phyloP scores from a whole-genome alignment of 2,113 vertebrate species.

The Nothoprocta pentlandii region DNA sequence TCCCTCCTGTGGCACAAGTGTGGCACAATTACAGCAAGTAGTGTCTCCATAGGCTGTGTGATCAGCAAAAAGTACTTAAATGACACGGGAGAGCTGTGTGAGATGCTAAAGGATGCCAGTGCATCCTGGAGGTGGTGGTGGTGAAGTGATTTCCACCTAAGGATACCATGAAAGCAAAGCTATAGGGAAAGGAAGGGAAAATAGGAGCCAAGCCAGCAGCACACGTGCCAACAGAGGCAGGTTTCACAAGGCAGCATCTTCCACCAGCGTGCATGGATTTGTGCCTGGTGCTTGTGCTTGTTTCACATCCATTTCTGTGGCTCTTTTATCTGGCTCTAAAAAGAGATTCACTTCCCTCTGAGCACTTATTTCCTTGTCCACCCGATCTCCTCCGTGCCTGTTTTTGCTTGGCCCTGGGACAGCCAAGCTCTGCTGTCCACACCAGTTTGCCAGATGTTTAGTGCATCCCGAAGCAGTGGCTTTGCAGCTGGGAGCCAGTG shows the following conservation, averaged over 20 bases:
- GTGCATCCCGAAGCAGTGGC: neutral
- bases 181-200: neutral
- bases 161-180: neutral
- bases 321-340: neutral
- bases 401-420: neutral
- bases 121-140: neutral
- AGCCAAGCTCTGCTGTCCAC: neutral
- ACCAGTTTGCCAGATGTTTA: neutral
- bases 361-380: neutral
- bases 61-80: neutral
- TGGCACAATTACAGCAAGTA: neutral
- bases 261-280: too few relatives aligned
- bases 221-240: neutral
- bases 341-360: neutral
- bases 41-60: too few relatives aligned
- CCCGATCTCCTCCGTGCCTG: neutral
- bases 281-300: neutral
- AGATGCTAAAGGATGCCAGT: accelerated
- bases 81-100: neutral
- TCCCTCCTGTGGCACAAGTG: neutral
- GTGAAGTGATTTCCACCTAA: neutral
- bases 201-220: neutral
- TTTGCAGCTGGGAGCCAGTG: neutral
- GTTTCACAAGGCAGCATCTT: neutral
- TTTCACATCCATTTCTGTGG: neutral